phyloP scores from a whole-genome alignment of 2,888 invertebrate species.

The Cephus spinipes region DNA sequence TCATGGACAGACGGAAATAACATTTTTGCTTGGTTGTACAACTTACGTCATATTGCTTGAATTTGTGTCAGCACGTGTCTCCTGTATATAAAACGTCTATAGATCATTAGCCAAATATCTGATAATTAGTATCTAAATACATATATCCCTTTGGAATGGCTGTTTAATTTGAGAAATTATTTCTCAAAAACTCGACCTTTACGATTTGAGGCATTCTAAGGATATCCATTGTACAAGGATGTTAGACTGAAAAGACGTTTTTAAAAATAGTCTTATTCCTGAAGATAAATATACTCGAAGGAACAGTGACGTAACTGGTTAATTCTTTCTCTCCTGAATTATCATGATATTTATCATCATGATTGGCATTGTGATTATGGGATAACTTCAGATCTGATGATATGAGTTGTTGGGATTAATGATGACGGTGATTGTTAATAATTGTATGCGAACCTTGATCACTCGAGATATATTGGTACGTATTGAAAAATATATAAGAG shows the following conservation, averaged over 20 bases:
- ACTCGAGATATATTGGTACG: neutral
- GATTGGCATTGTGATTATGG: neutral
- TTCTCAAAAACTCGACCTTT: neutral
- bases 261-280: neutral
- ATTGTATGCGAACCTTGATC: neutral
- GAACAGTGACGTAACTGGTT: neutral
- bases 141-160: neutral
- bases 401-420: neutral
- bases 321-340: neutral
- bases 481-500: neutral
- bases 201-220: neutral
- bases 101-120: neutral
- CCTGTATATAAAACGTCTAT: neutral
- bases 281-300: neutral
- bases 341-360: neutral
- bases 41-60: constrained; percentile 7
- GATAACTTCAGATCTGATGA: neutral
- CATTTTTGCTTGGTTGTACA: neutral
- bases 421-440: neutral
- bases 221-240: neutral
- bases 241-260: neutral
- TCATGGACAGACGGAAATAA: neutral
- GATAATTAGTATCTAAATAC: neutral
- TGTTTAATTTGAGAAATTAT: neutral
- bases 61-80: neutral